These are phyloP conservation scores for Loxodonta africana DNA, from an alignment of 2,113 vertebrate genomes.

Conservation along the genomic window DNA sequence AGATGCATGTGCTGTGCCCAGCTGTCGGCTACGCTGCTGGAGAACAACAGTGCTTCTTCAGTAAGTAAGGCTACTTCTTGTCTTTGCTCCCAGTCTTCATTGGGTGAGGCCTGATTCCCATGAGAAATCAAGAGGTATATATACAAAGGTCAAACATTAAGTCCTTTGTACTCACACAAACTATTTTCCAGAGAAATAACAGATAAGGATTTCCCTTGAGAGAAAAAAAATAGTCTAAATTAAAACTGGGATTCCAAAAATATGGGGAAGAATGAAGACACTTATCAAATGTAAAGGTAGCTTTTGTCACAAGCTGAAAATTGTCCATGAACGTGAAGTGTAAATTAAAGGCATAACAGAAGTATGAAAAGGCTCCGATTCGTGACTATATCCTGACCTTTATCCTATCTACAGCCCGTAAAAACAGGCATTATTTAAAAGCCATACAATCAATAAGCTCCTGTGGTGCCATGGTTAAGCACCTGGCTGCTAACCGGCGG, in stretches of 20 bases:
- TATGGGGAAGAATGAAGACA: slow-evolving; percentile 81
- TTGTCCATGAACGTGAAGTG: background rate
- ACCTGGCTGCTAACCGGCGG: background rate
- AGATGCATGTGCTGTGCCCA: background rate
- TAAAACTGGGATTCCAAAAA: slow-evolving; percentile 83
- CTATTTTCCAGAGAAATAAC: slow-evolving; percentile 83
- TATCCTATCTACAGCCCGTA: background rate
- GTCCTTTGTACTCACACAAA: slow-evolving; percentile 83
- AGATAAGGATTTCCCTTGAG: slow-evolving; percentile 80
- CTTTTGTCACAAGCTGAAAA: slow-evolving; percentile 54
- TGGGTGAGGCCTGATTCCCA: slow-evolving; percentile 25
- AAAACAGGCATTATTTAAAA: background rate
- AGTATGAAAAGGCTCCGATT: background rate
- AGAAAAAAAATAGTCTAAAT: slow-evolving; percentile 82
- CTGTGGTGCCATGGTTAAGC: no score
- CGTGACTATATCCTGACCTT: background rate
- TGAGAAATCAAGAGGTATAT: slow-evolving; percentile 77
- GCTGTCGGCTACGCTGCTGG: background rate
- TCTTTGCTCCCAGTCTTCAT: background rate
- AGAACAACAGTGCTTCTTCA: background rate
- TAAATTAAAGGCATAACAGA: slow-evolving; percentile 2
- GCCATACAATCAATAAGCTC: background rate
- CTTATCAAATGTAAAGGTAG: slow-evolving; percentile 80
- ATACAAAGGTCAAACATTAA: slow-evolving; percentile 83
- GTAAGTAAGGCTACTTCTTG: background rate